Conservation (phyloP, 2,797 vertebrate genomes). For the Pyrocephalus nanus region DNA sequence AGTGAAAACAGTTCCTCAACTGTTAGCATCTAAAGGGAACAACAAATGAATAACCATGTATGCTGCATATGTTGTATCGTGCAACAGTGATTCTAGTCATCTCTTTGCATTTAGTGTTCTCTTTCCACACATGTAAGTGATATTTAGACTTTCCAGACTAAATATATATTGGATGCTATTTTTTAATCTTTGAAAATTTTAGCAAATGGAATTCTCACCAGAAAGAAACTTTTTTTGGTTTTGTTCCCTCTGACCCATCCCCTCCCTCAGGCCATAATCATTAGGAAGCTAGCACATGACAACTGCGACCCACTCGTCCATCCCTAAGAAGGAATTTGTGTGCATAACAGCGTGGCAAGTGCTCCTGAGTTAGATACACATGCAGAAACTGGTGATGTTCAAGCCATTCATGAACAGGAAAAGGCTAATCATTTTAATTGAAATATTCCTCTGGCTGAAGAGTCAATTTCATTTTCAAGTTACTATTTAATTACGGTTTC, state of each 20-base stretch:
- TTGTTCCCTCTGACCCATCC: not conserved
- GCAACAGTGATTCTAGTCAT: not conserved
- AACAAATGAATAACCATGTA: not conserved
- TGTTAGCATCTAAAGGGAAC: not conserved
- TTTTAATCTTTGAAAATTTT: not conserved
- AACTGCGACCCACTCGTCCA: not conserved
- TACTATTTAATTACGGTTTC: slow-evolving; percentile 53
- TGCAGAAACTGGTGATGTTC: not conserved
- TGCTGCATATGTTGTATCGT: not conserved
- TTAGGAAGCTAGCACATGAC: not conserved
- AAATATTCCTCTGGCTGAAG: slow-evolving; percentile 7
- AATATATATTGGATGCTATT: not conserved
- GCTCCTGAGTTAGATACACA: not conserved
- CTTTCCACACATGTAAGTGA: not conserved
- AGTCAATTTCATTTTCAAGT: slow-evolving; percentile 38
- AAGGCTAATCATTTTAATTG: slow-evolving; percentile 29
- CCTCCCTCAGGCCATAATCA: not conserved
- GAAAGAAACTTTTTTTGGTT: not conserved
- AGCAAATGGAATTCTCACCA: not conserved
- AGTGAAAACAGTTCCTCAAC: not conserved
- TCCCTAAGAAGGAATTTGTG: not conserved
- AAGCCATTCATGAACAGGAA: slow-evolving; percentile 32
- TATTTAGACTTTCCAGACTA: not conserved
- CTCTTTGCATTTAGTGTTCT: not conserved
- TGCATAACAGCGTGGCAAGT: not conserved